These are phyloP conservation scores for Triplophysa yarkandensis DNA, from an alignment of 2,797 vertebrate species.

Conservation along the genomic window DNA sequence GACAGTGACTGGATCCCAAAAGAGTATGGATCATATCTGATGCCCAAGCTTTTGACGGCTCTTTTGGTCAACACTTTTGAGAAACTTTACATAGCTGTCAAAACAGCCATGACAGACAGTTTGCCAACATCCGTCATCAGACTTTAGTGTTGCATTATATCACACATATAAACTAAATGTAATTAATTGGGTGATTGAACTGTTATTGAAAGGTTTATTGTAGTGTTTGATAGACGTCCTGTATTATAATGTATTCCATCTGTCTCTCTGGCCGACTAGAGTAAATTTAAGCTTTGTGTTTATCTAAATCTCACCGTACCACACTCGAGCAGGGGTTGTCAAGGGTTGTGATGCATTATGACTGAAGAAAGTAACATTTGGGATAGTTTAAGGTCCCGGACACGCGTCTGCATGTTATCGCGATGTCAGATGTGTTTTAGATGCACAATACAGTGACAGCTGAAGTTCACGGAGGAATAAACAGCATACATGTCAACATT, in stretches of 20 bases:
- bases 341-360: no score
- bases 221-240: not conserved
- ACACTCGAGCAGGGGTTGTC: no score
- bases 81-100: slow-evolving; percentile 27
- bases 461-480: no score
- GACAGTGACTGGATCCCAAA: slow-evolving; percentile 13
- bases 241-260: not conserved
- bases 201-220: not conserved
- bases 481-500: no score
- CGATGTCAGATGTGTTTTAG: no score
- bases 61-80: slow-evolving; percentile 22
- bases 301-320: no score
- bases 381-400: no score
- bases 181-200: not conserved
- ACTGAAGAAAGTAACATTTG: no score
- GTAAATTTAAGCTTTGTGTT: no score
- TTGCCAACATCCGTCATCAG: slow-evolving; percentile 11
- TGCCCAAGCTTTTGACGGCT: slow-evolving; percentile 23
- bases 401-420: no score
- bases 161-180: not conserved
- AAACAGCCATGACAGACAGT: not conserved
- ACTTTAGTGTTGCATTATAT: not conserved
- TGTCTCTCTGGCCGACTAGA: no score
- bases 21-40: slow-evolving; percentile 38
- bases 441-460: no score